Conservation (phyloP, 2,113 vertebrate genomes). For the Acrocephalus arundinaceus region DNA sequence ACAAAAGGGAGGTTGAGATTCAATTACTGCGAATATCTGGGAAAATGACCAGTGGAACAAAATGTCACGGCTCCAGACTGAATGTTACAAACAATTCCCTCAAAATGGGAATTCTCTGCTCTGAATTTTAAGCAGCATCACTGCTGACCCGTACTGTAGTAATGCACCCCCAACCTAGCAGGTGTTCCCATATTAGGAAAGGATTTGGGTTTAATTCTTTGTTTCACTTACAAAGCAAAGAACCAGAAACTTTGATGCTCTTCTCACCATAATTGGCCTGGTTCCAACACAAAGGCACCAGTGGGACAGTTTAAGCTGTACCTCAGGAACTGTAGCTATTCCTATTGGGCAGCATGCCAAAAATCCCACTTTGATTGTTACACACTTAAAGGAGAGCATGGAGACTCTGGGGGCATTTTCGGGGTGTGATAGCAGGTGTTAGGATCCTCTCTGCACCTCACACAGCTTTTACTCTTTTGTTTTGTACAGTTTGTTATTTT, state of each 20-base stretch:
- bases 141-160: rapidly evolving
- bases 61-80: rapidly evolving
- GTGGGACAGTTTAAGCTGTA: neutral
- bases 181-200: neutral
- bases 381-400: neutral
- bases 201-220: neutral
- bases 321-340: neutral
- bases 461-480: neutral
- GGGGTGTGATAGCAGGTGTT: neutral
- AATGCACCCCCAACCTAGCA: neutral
- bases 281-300: neutral
- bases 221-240: neutral
- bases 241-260: neutral
- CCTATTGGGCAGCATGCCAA: neutral
- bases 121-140: neutral
- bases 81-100: neutral
- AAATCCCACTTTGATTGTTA: neutral
- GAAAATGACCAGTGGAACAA: neutral
- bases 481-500: neutral
- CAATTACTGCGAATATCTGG: neutral
- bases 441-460: neutral
- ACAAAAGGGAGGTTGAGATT: neutral
- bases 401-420: neutral
- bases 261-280: neutral
- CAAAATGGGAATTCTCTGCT: neutral